Base-by-base conservation (phyloP, 2,113 vertebrate species). In the Gallinago paraguaiae region DNA sequence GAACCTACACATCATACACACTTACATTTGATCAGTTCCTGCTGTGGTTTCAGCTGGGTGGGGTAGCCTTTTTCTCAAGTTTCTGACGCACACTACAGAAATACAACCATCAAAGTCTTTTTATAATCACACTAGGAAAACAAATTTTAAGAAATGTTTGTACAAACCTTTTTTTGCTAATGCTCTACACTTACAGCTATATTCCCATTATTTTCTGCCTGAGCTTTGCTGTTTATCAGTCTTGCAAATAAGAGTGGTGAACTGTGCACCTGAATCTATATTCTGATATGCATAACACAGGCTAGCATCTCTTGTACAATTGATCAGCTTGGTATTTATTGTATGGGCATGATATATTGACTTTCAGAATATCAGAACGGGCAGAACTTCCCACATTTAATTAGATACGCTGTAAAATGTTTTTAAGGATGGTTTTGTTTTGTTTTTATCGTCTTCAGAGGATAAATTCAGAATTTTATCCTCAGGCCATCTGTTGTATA, bases 21-120 rank as follows among this genome's bases (percentile, higher is more conserved):
- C 85, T 93, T 81, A 61, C 3, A 7, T 95, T 88, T 93, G 86
- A 88, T 93, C 92, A 70, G 90, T 95, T 94, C 77, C 87, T 84
- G 89, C 88, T 97, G 96, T 97, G 97, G 97, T 97, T 95, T 94
- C 82, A 78, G 69, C 68, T 97, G 97, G 97, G 97, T 97, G 97
- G 96, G 56, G 97, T 96, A 53, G 28, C 65, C 50, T 90, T 93
- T 93, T 89, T 82, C 93, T 91, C 61, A 72, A 69, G 82, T 86
- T 88, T 95, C 85, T 82, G 82, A 82, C 4, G 17, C 17, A 25
- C 43, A 65, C 2, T 31, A 56, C 77, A 94, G 86, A 97, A 95
- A 59, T 46, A 86, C 37, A 81, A 50, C 50, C 54, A 77, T 87
- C 82, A 82, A 89, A 85, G 57, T 53, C 37, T 87, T 88, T 83